Evolutionary conservation across 2,797 vertebrate species (phyloP).

Genomic region (Premnoplex brunnescens): DNA sequence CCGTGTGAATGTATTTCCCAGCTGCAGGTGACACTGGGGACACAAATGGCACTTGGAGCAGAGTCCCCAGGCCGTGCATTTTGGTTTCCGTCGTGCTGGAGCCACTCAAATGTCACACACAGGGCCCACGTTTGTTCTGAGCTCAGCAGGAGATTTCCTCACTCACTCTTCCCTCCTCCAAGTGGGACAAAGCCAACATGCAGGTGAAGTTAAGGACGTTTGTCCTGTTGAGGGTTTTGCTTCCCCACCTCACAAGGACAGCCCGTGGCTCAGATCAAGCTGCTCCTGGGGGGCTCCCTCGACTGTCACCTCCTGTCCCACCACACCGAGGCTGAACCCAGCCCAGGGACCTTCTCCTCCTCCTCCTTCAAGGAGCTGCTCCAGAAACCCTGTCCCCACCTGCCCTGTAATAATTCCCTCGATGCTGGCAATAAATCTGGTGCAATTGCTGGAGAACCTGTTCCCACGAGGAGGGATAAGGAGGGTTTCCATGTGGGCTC

Average conservation of each 20-base stretch:
- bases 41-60: not conserved
- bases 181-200: not conserved
- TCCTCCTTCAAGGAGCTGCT: not conserved
- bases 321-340: accelerated
- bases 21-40: accelerated
- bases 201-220: accelerated
- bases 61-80: accelerated
- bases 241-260: not conserved
- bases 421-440: not conserved
- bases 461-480: not conserved
- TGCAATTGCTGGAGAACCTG: not conserved
- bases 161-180: not conserved
- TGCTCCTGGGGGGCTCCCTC: not conserved
- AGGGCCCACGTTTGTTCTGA: accelerated
- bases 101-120: not conserved
- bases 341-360: not conserved
- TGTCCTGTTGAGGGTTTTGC: not conserved
- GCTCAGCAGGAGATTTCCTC: not conserved
- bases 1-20: accelerated
- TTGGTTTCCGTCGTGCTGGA: accelerated
- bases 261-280: accelerated
- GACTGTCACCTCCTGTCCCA: not conserved
- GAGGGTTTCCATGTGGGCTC: not conserved
- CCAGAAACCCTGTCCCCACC: not conserved
- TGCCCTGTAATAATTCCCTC: not conserved